phyloP scores from a whole-genome alignment of 2,888 invertebrate species.

The Pammene aurita region DNA sequence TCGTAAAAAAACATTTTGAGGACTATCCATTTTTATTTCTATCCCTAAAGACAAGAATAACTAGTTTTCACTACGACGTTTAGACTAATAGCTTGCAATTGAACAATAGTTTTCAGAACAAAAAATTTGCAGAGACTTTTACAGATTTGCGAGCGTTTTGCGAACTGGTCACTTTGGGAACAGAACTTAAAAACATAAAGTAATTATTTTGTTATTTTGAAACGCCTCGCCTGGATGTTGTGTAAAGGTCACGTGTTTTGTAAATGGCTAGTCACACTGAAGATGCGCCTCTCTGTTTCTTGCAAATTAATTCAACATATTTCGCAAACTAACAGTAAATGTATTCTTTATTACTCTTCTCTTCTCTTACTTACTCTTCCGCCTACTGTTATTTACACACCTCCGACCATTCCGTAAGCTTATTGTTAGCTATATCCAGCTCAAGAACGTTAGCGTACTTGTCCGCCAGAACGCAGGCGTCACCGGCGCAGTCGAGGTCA shows the following conservation, averaged over 20 bases:
- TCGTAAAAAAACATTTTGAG: neutral
- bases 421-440: conserved; percentile 96
- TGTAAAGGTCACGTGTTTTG: too few relatives aligned
- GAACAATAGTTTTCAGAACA: neutral
- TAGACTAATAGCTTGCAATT: neutral
- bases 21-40: neutral
- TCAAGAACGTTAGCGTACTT: conserved; percentile 96
- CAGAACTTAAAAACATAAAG: too few relatives aligned
- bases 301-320: neutral
- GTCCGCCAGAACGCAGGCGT: conserved; percentile 89
- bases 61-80: neutral
- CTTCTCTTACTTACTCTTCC: too few relatives aligned
- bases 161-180: too few relatives aligned
- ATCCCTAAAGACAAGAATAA: neutral
- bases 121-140: neutral
- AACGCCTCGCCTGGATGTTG: too few relatives aligned
- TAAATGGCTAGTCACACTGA: too few relatives aligned
- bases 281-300: neutral
- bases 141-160: too few relatives aligned
- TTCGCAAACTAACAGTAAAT: too few relatives aligned
- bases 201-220: too few relatives aligned
- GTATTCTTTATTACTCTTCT: too few relatives aligned
- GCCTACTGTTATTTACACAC: conserved; percentile 72
- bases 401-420: conserved; percentile 94
- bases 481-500: conserved; percentile 95